These are phyloP conservation scores for Drosophila mulleri DNA, from an alignment of 2,888 invertebrate genomes.

Conservation along the genomic window DNA sequence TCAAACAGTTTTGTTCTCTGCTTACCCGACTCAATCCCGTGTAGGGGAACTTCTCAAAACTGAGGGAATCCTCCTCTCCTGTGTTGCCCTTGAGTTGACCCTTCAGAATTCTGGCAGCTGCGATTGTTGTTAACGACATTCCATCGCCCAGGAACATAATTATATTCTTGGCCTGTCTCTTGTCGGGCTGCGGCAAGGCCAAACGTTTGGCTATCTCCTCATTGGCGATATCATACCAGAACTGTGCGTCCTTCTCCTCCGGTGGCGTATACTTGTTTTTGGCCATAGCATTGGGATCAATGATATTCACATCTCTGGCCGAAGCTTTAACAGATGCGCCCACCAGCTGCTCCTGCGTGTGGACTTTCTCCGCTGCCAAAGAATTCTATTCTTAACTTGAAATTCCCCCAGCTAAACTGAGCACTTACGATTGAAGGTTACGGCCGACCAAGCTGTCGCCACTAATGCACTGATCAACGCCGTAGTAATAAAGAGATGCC, in stretches of 20 bases:
- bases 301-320: neutral
- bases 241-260: conserved; percentile 65
- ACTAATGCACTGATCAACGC: conserved; percentile 26
- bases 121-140: conserved; percentile 89
- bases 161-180: conserved; percentile 73
- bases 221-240: conserved; percentile 69
- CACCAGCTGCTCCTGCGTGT: conserved; percentile 53
- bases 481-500: conserved; percentile 10
- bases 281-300: conserved; percentile 63
- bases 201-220: conserved; percentile 58
- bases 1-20: neutral
- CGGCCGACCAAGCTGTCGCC: conserved; percentile 22
- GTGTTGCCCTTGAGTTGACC: conserved; percentile 87
- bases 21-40: conserved; percentile 88
- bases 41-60: conserved; percentile 88
- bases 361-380: conserved; percentile 43
- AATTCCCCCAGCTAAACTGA: neutral
- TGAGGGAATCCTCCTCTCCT: conserved; percentile 88
- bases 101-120: conserved; percentile 88
- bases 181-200: conserved; percentile 57
- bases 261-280: conserved; percentile 57
- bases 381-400: no score
- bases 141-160: conserved; percentile 87
- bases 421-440: conserved; percentile 39
- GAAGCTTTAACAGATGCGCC: conserved; percentile 17